Evolutionary conservation across 2,113 vertebrate genomes (phyloP).

Genomic region (Nibea albiflora): DNA sequence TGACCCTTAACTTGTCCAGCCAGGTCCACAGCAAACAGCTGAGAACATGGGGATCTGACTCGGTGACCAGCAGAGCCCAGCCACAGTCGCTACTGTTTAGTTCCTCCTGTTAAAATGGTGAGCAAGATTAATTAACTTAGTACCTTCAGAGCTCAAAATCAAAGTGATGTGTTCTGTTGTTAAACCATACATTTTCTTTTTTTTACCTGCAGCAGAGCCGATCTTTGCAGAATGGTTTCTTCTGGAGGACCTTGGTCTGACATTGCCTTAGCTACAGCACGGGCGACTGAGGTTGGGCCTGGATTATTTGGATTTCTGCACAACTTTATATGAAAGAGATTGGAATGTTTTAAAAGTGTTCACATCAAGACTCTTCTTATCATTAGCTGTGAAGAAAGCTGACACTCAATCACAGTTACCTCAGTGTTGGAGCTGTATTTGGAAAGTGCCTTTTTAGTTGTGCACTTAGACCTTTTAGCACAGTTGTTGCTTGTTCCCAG

Average conservation of each 20-base stretch:
- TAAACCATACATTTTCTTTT: background rate
- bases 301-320: constrained; percentile 47
- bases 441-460: constrained; percentile 51
- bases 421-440: constrained; percentile 79
- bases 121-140: background rate
- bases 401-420: constrained; percentile 60
- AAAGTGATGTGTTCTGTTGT: background rate
- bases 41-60: constrained; percentile 84
- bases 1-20: constrained; percentile 85
- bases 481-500: constrained; percentile 30
- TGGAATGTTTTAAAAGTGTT: background rate
- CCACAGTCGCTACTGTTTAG: constrained; percentile 84
- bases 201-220: constrained; percentile 78
- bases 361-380: background rate
- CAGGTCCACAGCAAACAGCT: constrained; percentile 85
- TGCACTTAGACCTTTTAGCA: constrained; percentile 56
- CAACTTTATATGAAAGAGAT: constrained; percentile 59
- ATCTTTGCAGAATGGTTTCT: constrained; percentile 74
- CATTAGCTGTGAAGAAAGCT: background rate
- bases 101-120: constrained; percentile 75
- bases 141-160: background rate
- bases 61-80: constrained; percentile 83
- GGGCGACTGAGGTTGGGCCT: constrained; percentile 59
- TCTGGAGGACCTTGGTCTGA: constrained; percentile 71
- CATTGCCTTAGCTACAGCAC: constrained; percentile 82